phyloP scores from a whole-genome alignment of 2,797 vertebrate genomes.

The Myotis findleyi region DNA sequence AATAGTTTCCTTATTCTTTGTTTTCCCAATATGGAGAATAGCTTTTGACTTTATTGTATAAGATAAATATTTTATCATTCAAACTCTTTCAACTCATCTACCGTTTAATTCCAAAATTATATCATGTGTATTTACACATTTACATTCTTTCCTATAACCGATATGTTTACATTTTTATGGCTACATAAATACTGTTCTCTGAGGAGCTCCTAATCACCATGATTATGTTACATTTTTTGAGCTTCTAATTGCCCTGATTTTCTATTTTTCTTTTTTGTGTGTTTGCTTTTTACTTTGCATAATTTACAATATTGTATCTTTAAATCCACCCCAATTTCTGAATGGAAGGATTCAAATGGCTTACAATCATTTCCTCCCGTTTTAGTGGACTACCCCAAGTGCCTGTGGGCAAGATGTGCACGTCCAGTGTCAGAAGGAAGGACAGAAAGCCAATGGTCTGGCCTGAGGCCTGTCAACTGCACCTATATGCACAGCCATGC shows the following conservation, averaged over 20 bases:
- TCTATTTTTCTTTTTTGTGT: not conserved
- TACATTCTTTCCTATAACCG: not conserved
- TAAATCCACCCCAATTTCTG: not conserved
- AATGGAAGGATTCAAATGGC: not conserved
- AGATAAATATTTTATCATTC: not conserved
- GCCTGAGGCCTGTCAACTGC: not conserved
- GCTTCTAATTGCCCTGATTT: constrained; percentile 9
- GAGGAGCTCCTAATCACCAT: not conserved
- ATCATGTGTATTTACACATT: not conserved
- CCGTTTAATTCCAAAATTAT: not conserved
- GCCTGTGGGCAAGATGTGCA: no score
- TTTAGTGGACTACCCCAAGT: not conserved
- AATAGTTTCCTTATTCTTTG: not conserved
- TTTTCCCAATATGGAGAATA: not conserved
- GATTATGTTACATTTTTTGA: not conserved
- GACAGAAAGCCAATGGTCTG: not conserved
- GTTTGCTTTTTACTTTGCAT: not conserved
- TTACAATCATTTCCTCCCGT: not conserved
- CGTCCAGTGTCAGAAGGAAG: not conserved
- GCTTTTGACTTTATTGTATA: not conserved
- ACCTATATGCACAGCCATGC: not conserved
- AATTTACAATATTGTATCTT: not conserved
- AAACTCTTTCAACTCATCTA: not conserved
- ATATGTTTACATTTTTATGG: not conserved
- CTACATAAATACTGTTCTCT: not conserved